These are phyloP conservation scores for Xiphias gladius DNA, from an alignment of 2,113 vertebrate genomes.

Conservation along the genomic window DNA sequence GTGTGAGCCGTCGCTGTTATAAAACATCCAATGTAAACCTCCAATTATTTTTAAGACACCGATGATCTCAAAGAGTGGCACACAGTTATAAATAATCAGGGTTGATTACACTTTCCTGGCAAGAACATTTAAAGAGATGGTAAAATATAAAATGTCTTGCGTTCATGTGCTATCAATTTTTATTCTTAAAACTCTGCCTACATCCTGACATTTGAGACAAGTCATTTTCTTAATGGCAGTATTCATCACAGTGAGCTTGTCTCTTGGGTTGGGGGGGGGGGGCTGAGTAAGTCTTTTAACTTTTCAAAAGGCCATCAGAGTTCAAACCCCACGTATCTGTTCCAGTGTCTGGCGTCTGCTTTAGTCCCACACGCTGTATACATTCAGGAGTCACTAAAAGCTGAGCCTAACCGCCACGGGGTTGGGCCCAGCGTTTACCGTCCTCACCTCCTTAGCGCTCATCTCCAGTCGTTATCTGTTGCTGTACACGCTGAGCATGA, in stretches of 20 bases:
- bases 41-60: conserved; percentile 70
- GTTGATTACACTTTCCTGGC: conserved; percentile 72
- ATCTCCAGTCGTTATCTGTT: conserved; percentile 34
- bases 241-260: conserved; percentile 68
- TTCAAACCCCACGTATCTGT: conserved; percentile 47
- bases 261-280: background rate
- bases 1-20: conserved; percentile 38
- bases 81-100: conserved; percentile 77
- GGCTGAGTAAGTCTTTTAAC: conserved; percentile 59
- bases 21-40: conserved; percentile 52
- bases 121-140: conserved; percentile 61
- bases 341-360: conserved; percentile 42
- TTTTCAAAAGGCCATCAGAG: conserved; percentile 71
- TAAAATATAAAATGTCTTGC: conserved; percentile 61
- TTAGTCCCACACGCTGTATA: conserved; percentile 20
- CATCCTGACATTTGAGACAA: conserved; percentile 80
- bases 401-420: conserved; percentile 37
- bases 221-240: conserved; percentile 78
- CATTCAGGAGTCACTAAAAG: conserved; percentile 54
- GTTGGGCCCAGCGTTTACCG: conserved; percentile 48
- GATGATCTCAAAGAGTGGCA: conserved; percentile 70
- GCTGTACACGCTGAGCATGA: conserved; percentile 18
- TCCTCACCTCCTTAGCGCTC: conserved; percentile 31
- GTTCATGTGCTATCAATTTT: conserved; percentile 73
- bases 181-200: conserved; percentile 68